Evolutionary conservation across 2,113 vertebrate species (phyloP), one percentile per base, ranked within the genome.

Genomic region (Callorhinus ursinus): DNA sequence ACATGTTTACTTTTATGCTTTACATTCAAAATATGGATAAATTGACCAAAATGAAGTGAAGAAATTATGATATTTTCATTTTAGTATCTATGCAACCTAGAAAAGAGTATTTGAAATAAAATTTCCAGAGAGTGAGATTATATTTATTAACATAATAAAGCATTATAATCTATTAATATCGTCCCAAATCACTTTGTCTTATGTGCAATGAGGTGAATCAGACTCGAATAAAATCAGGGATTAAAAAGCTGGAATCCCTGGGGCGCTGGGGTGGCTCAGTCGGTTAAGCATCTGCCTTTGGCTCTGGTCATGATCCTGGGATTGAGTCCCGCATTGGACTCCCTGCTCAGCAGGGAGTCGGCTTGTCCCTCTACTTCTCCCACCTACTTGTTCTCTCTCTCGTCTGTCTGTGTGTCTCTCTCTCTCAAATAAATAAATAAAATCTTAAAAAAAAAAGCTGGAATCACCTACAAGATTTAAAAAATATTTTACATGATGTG

Each of bases 131-230:
- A 79, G 7, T 8, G 2, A 49, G 69, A 95, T 72, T 67, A 87
- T 93, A 92, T 80, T 88, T 96, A 90, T 36, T 86, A 92, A 92
- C 7, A n/a, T 46, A 94, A 96, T 79, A 0, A 0, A 95, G 63
- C 36, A 96, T 96, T 91, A 92, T 83, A 90, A 11, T 74, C 3
- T 3, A 71, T 11, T 71, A 93, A 42, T 85, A 84, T 19, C 18
- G 2, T 42, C 36, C 65, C 80, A 71, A 53, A 16, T 87, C 55
- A 87, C 36, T 95, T 71, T 97, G 61, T 88, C 81, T 74, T 94
- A 15, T 79, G 21, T 33, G 10, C 39, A 93, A 86, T 16, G 63
- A 95, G 42, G 55, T 83, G 76, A 97, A 61, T 91, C 55, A 88
- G 42, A 71, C 19, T 94, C 39, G 11, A 69, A 88, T 77, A 94